Percentiles rank a stretch among this genome's conserved stretches.
phyloP scores from a whole-genome alignment of 2,888 invertebrate species.

The Endomychus coccineus region DNA sequence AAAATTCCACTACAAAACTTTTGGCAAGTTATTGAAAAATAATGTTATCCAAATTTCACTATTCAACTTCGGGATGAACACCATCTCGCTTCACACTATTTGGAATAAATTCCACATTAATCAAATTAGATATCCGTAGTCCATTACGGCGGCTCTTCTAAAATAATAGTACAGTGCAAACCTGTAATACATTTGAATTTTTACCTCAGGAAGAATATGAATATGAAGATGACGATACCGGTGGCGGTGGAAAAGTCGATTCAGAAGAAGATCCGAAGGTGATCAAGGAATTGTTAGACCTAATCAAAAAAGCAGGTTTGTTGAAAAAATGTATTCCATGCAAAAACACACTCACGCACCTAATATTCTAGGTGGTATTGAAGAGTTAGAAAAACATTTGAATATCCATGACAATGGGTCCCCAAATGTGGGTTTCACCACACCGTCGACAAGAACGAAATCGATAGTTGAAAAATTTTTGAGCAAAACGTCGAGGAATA shows the following conservation, averaged over 20 bases:
- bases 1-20: too few relatives aligned
- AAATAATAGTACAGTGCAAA: too few relatives aligned
- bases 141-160: too few relatives aligned
- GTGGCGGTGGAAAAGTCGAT: constrained; percentile 39
- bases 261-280: constrained; percentile 67
- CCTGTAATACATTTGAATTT: constrained; percentile 2
- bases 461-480: constrained; percentile 70
- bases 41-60: too few relatives aligned
- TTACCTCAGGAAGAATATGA: constrained; percentile 45
- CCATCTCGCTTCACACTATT: too few relatives aligned
- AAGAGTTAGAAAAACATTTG: constrained; percentile 76
- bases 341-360: neutral
- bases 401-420: constrained; percentile 42
- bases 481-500: constrained; percentile 36
- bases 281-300: constrained; percentile 73
- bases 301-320: constrained; percentile 77
- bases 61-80: too few relatives aligned
- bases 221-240: constrained; percentile 47
- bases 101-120: too few relatives aligned
- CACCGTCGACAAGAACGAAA: constrained; percentile 63
- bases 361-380: constrained; percentile 61
- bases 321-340: constrained; percentile 14
- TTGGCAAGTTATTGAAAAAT: too few relatives aligned
- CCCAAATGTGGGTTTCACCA: constrained; percentile 46
- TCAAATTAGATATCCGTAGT: too few relatives aligned